These are phyloP conservation scores for Sylvilagus bachmani DNA, from an alignment of 2,113 vertebrate genomes.

Conservation along the genomic window DNA sequence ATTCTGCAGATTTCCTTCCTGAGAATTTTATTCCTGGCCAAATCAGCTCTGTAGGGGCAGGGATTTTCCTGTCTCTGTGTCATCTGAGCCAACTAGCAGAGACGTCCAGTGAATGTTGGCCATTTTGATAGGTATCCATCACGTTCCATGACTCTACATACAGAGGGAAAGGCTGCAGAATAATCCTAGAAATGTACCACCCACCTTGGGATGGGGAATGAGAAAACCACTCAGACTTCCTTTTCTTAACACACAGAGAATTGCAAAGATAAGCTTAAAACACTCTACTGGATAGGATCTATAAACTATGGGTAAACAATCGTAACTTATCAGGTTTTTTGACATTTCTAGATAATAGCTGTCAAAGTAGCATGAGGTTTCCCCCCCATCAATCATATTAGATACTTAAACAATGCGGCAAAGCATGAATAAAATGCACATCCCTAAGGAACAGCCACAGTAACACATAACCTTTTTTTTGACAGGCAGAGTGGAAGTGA, in stretches of 20 bases:
- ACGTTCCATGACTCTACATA: background rate
- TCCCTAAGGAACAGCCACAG: background rate
- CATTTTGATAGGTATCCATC: background rate
- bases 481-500: no score
- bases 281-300: background rate
- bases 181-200: background rate
- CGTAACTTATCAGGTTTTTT: slow-evolving; percentile 51
- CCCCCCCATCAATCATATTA: slow-evolving; percentile 52
- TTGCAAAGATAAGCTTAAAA: slow-evolving; percentile 41
- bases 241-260: background rate
- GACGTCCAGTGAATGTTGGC: background rate
- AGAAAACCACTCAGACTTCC: background rate
- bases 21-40: slow-evolving; percentile 2
- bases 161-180: background rate
- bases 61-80: slow-evolving; percentile 15
- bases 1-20: slow-evolving; percentile 7
- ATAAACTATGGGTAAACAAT: slow-evolving; percentile 50
- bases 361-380: slow-evolving; percentile 35
- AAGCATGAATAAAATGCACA: slow-evolving; percentile 16
- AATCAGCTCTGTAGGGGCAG: background rate
- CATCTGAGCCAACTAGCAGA: slow-evolving; percentile 13
- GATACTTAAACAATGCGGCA: background rate
- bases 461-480: background rate
- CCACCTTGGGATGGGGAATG: slow-evolving; percentile 17
- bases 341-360: slow-evolving; percentile 44